A percentile compares a stretch with the other conserved stretches of the same genome.
Conservation (phyloP, 2,113 vertebrate genomes). For the Taurulus bubalis region DNA sequence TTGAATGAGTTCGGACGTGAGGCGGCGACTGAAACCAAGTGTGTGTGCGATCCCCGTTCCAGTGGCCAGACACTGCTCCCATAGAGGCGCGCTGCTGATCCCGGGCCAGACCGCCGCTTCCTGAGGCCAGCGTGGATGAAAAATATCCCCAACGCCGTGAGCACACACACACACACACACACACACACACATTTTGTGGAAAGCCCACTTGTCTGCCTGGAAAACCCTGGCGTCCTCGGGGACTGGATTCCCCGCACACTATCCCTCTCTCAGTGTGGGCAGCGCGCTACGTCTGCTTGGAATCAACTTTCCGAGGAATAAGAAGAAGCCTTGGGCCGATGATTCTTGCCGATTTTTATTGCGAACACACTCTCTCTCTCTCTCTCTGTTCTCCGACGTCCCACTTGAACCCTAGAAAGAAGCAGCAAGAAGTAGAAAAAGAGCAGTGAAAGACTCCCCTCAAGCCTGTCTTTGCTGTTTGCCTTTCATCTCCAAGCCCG, state of each 20-base stretch:
- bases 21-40: constrained; percentile 28
- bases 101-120: constrained; percentile 81
- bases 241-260: constrained; percentile 78
- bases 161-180: constrained; percentile 33
- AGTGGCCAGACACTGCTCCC: constrained; percentile 64
- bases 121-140: constrained; percentile 83
- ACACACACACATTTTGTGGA: constrained; percentile 59
- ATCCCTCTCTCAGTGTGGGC: constrained; percentile 74
- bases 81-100: constrained; percentile 61
- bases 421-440: constrained; percentile 29
- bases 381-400: constrained; percentile 18
- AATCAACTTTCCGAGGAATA: constrained; percentile 20
- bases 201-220: constrained; percentile 72
- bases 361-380: background rate
- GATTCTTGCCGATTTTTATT: constrained; percentile 20
- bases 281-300: constrained; percentile 62
- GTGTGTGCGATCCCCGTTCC: constrained; percentile 41
- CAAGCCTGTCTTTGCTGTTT: constrained; percentile 48
- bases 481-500: constrained; percentile 47
- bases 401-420: constrained; percentile 58
- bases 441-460: constrained; percentile 20
- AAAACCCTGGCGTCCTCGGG: constrained; percentile 72
- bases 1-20: constrained; percentile 26
- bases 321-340: constrained; percentile 32
- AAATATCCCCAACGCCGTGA: constrained; percentile 77